These are phyloP conservation scores for Octopus sinensis DNA, from an alignment of 1,140 invertebrate genomes.

Conservation along the genomic window DNA sequence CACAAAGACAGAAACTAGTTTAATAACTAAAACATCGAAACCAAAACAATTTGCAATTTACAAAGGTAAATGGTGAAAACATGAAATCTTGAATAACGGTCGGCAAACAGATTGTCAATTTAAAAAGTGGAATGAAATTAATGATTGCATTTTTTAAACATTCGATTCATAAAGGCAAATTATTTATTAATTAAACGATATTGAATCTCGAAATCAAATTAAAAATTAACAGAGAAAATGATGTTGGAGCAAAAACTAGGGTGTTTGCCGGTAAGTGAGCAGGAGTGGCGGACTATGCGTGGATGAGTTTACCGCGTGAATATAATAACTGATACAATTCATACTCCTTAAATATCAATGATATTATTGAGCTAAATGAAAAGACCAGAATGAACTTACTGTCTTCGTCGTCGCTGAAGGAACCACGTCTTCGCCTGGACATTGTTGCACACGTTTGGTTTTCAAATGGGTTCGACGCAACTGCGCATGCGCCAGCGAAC, in stretches of 20 bases:
- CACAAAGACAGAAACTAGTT: too few relatives aligned
- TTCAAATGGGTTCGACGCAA: too few relatives aligned
- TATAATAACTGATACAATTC: background rate
- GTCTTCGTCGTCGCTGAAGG: constrained; percentile 21
- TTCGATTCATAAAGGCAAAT: too few relatives aligned
- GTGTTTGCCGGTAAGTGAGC: background rate
- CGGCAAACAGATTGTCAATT: too few relatives aligned
- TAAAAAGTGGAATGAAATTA: too few relatives aligned
- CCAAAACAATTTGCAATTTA: too few relatives aligned
- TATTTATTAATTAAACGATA: too few relatives aligned
- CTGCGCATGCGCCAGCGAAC: too few relatives aligned
- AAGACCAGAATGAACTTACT: constrained; percentile 13
- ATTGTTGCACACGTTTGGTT: background rate
- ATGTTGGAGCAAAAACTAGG: background rate
- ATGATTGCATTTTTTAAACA: too few relatives aligned
- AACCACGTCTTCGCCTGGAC: constrained; percentile 13
- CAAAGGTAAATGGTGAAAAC: too few relatives aligned
- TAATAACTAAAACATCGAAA: too few relatives aligned
- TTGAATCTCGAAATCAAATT: background rate
- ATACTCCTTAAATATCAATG: background rate
- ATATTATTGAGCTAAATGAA: background rate
- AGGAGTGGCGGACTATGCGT: background rate
- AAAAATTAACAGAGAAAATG: background rate
- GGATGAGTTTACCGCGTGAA: background rate
- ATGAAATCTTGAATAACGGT: too few relatives aligned